Base-by-base conservation (phyloP, 1,140 invertebrate genomes). In the Drosophila pandora region DNA sequence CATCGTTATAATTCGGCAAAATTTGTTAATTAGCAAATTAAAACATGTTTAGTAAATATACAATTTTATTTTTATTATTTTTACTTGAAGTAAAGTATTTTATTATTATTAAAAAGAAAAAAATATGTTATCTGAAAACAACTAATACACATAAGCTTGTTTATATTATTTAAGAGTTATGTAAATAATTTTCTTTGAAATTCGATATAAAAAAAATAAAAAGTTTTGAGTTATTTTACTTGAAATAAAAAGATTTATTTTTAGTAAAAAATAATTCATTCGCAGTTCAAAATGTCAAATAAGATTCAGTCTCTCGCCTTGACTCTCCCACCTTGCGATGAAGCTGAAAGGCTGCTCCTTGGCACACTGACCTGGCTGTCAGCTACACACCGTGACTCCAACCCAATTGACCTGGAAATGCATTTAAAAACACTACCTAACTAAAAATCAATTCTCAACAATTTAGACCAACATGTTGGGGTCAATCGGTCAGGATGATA, bases 351-450 rank as follows among this genome's bases (percentile, higher is more conserved):
- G 50, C 45, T 61, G 50, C 32, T 39, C 48, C 50, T 63, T 83
- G 69, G 56, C 79, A 78, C 28, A 79, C 39, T 79, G 72, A 78
- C 49, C 34, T 60, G 56, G 17, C 52, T 32, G 55, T 25, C 47
- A 55, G 17, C 9, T 60, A 56, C 76, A 13, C 53, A 13, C 41
- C 22, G 48, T 34, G 43, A 22, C 25, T 30, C 34, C 2, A 5
- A 0, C 8, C 28, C 30, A 73, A 56, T 55, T 73, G 56, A 32
- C 21, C 47, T 12, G 50, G 17, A 39, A 55, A 13, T n/a, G 9
- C 55, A 10, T 28, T 22, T 25, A 8, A 47, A 63, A 34, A 7
- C 47, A 39, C 2, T 55, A 39, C 49, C 41, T 21, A 34, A 50
- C 28, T 37, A 34, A 70, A 70, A 71, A 71, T 71, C 68, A 60